These are phyloP conservation scores for Crematogaster levior DNA, from an alignment of 2,888 invertebrate species.

Conservation along the genomic window DNA sequence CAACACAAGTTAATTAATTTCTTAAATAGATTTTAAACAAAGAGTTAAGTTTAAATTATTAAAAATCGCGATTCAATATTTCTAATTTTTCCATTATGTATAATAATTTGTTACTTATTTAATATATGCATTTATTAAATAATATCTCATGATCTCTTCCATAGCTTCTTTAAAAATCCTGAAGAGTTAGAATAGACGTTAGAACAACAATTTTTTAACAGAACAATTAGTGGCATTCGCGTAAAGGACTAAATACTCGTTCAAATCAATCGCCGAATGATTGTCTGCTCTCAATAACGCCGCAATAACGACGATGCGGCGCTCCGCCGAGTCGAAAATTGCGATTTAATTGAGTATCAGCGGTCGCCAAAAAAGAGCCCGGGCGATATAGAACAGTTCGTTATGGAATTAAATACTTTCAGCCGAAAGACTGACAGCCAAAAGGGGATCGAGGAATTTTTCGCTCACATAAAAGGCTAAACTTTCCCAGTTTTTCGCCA, in stretches of 20 bases:
- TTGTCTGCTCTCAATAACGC: conserved; percentile 11
- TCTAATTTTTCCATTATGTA: neutral
- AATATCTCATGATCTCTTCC: neutral
- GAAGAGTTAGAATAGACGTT: too few relatives aligned
- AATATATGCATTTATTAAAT: neutral
- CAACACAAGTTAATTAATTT: neutral
- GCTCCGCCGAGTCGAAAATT: conserved; percentile 35
- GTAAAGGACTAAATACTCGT: conserved; percentile 10
- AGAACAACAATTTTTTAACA: conserved; percentile 24
- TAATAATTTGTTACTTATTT: neutral
- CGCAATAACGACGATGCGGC: conserved; percentile 22
- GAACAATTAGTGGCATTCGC: conserved; percentile 26
- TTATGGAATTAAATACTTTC: conserved; percentile 53
- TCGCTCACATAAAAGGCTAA: conserved; percentile 22
- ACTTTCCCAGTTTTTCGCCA: conserved; percentile 29
- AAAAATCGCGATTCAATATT: neutral
- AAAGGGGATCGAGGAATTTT: conserved; percentile 5
- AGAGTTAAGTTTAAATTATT: neutral
- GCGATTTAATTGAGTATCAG: conserved; percentile 50
- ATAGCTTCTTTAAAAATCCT: neutral
- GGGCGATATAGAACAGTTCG: conserved; percentile 40
- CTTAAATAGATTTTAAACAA: neutral
- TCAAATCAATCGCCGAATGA: conserved; percentile 22
- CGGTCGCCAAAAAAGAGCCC: conserved; percentile 11
- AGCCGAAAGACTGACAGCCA: conserved; percentile 17